Percentiles rank a stretch among this genome's conserved stretches.
Evolutionary conservation across 2,888 invertebrate species (phyloP).

Genomic region (Lepidonotus clava): DNA sequence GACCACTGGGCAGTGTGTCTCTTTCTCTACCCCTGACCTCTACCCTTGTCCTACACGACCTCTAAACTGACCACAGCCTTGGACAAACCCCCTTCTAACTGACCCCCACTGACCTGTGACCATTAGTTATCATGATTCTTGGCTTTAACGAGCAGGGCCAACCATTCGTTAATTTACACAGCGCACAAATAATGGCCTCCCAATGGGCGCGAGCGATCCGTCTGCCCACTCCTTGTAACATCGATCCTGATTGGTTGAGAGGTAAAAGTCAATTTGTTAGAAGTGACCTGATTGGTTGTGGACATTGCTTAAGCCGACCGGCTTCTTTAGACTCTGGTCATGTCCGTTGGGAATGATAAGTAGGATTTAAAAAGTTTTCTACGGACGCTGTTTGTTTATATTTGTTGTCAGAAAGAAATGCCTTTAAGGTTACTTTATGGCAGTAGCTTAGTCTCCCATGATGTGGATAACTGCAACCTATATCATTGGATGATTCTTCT

Average conservation of each 20-base stretch:
- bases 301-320: too few relatives aligned
- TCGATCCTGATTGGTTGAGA: constrained; percentile 18
- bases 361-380: too few relatives aligned
- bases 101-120: neutral
- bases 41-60: neutral
- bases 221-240: neutral
- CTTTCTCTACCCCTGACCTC: too few relatives aligned
- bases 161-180: constrained; percentile 25
- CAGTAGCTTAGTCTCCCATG: too few relatives aligned
- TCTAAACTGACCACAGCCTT: neutral
- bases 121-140: neutral
- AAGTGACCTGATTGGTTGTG: constrained; percentile 27
- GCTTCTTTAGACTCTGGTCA: too few relatives aligned
- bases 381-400: too few relatives aligned
- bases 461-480: too few relatives aligned
- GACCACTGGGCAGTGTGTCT: too few relatives aligned
- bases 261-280: constrained; percentile 34
- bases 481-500: too few relatives aligned
- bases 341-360: too few relatives aligned
- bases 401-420: too few relatives aligned
- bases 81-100: neutral
- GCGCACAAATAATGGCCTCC: neutral
- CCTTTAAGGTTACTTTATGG: too few relatives aligned
- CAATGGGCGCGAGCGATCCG: neutral
- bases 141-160: neutral